These are phyloP conservation scores for Alethe castanea DNA, from an alignment of 2,113 vertebrate species.

Conservation along the genomic window DNA sequence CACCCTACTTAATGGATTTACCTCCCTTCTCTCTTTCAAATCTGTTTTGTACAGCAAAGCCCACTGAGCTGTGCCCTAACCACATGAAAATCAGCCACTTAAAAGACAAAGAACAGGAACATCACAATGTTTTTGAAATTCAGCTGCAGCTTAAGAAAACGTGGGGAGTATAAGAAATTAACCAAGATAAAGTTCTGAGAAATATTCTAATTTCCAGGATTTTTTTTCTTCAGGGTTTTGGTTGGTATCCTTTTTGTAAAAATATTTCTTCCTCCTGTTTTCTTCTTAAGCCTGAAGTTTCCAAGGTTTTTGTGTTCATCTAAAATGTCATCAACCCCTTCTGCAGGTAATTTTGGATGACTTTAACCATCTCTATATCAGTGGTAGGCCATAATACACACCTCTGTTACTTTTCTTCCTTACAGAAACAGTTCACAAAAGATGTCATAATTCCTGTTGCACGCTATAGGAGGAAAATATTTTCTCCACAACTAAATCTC, in stretches of 20 bases:
- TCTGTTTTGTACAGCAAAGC: not conserved
- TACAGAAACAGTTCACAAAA: not conserved
- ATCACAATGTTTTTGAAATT: not conserved
- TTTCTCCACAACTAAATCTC: not conserved
- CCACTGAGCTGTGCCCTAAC: not conserved
- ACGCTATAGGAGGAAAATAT: not conserved
- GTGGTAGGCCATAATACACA: not conserved
- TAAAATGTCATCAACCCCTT: not conserved
- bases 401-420: not conserved
- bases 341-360: not conserved
- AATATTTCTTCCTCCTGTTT: not conserved
- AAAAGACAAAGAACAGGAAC: not conserved
- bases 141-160: not conserved
- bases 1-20: not conserved
- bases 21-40: not conserved
- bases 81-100: not conserved
- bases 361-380: not conserved
- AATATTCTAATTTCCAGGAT: not conserved
- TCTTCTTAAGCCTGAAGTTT: not conserved
- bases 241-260: fast-evolving
- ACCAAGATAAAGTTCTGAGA: not conserved
- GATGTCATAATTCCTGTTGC: not conserved
- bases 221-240: not conserved
- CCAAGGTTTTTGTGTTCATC: not conserved
- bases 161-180: not conserved